Evolutionary conservation across 2,888 invertebrate species (phyloP), one percentile per base, ranked within the genome.

Genomic region (Acanthosepion pharaonis): DNA sequence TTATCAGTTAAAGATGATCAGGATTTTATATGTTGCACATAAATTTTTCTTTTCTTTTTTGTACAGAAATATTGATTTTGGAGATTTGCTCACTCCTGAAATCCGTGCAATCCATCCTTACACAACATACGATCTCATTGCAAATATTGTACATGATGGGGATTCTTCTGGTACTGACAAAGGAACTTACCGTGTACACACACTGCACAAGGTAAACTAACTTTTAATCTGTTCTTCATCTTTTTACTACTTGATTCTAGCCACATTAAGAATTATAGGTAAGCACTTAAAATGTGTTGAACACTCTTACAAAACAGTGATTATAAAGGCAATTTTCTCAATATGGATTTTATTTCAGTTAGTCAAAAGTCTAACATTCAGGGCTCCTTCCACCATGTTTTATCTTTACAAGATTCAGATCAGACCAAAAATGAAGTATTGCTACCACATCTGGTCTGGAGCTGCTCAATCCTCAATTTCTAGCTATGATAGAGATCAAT

Each of bases 121-220:
- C 97, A 99, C 99, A 1, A 98, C 98, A 42, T 99, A 99, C 97
- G 99, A 99, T 98, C 98, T 99, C 95, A 98, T 99, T n/a, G 99
- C 99, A 0, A 99, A 99, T 97, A 99, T 99, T 95, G 99, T 99
- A 0, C 99, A 99, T 97, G 99, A 99, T 97, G 99, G 99, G 0
- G 99, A 99, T 96, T 51, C 92, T 51, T 99, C 99, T 0, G 97
- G 97, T 2, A 95, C 97, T 20, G 98, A 98, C 78, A 99, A 99
- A 97, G 99, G 99, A 91, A 99, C 99, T 0, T 99, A 99, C 97
- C 98, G 99, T 95, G 99, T 99, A 0, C 99, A 99, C 97, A 98
- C 99, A 94, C 98, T 99, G 93, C 99, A 99, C 97, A 98, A 98
- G 97, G 98, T 98, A 96, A 95, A 93, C 91, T 92, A 48, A 20